Evolutionary conservation across 2,113 vertebrate species (phyloP).

Genomic region (Scartelaos histophorus): DNA sequence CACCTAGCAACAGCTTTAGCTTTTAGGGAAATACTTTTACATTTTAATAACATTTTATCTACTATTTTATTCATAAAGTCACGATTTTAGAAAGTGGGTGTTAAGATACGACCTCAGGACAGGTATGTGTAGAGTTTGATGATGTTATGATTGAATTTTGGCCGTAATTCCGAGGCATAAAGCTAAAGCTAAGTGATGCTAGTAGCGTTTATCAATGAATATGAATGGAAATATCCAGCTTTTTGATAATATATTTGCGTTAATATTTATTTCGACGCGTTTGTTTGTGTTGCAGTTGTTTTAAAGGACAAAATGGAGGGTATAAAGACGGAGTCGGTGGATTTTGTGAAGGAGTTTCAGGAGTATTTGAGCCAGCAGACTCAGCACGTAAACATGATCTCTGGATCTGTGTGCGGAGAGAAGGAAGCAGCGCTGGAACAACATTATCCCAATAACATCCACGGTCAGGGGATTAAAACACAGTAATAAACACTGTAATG

Average conservation of each 20-base stretch:
- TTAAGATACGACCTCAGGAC: not conserved
- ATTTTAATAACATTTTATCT: not conserved
- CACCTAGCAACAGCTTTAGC: slow-evolving; percentile 8
- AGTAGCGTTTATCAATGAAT: not conserved
- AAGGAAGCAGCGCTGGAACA: slow-evolving; percentile 82
- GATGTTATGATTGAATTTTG: not conserved
- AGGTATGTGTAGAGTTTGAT: not conserved
- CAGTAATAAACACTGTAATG: not conserved
- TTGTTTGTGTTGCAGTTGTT: not conserved
- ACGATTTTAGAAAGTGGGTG: not conserved
- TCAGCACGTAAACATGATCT: slow-evolving; percentile 99
- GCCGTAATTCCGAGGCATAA: not conserved
- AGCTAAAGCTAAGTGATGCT: not conserved
- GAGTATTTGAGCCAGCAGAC: slow-evolving; percentile 98
- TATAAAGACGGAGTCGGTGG: slow-evolving; percentile 90
- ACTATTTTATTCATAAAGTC: not conserved
- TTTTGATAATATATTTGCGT: not conserved
- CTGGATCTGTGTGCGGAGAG: slow-evolving; percentile 91
- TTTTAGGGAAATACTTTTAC: not conserved
- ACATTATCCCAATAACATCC: slow-evolving; percentile 81
- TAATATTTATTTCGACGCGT: no score
- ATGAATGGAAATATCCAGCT: not conserved
- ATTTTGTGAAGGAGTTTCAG: slow-evolving; percentile 98
- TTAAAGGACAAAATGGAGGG: slow-evolving; percentile 59
- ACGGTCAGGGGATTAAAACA: no score